Base-by-base conservation (phyloP, 23 tunicate species). In the Trididemnum nubilum region DNA sequence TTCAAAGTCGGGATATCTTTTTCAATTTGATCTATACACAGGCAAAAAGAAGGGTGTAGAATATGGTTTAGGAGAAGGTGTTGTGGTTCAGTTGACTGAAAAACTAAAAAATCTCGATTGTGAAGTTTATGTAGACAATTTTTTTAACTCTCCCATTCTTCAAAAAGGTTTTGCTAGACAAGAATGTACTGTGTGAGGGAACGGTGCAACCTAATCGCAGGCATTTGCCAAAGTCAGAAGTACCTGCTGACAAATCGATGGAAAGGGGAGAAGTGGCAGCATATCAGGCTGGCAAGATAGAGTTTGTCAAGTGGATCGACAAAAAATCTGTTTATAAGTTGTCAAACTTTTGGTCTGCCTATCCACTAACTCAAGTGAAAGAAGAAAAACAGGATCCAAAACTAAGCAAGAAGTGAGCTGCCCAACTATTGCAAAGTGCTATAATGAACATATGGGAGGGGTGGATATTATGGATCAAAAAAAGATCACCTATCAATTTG, bases 1-100 rank as follows among this genome's bases (percentile, higher is more conserved):
- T n/a, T 32, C 74, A 12, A 67, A 67, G 15, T 44, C 54, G 9
- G 54, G 54, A 15, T n/a, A n/a, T 63, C 28, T 63, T 18, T 63
- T 18, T 63, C 27, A 63, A 63, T 63, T 63, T 63, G 69, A 63
- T 63, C 23, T 63, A 28, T 63, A 63, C 69, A 67, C 74, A 5
- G 38, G 38, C 15, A 67, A 67, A 24, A 67, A 33, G n/a, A 44
- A 44, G 9, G 67, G 25, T 15, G 67, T 12, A 5, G 67, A 61
- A 26, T 61, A 61, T 61, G 67, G 67, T 3, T n/a, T 61, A 24
- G 29, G 67, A 61, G 67, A 61, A 61, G 26, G 5, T 21, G 67
- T 61, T 3, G 67, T 61, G 25, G 9, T 44, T 9, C 54, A 44
- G 54, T 44, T 44, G 54, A 44, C 54, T 7, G 54, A 44, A 44